Evolutionary conservation across 2,113 vertebrate species (phyloP), one percentile per base, ranked within the genome.

Genomic region (Lophotis ruficrista): DNA sequence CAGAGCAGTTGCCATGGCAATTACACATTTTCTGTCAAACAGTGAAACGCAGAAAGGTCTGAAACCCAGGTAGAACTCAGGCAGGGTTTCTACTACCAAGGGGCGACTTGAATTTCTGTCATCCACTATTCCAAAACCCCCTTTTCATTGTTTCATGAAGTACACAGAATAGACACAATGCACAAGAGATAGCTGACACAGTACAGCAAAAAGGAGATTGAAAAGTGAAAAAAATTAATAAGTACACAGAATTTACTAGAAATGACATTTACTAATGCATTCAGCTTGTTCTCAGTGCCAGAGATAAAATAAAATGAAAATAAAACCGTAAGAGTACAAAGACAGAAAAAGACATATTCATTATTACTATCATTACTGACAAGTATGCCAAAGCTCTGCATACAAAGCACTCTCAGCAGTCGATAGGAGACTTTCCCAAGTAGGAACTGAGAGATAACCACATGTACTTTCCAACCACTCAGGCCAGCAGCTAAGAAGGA

Each of bases 1-100:
- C 69, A 93, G 80, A 84, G 27, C 20, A 25, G 18, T 96, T 97
- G 78, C 90, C 91, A 93, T 92, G 85, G 94, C 89, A 97, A 98
- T 92, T 65, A 38, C 54, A 91, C 60, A 87, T 83, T 92, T 84
- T 89, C 88, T 91, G 85, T 94, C 94, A 91, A 92, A 90, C 17
- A 78, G 75, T 47, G 95, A 96, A 96, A 94, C 70, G 61, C 61
- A 85, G 28, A 57, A 73, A 83, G 31, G 66, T 82, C 17, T 72
- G 86, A 83, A 95, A 87, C 9, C 69, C 87, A 68, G 54, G 65
- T 86, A 79, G 83, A 85, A 90, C 45, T 89, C n/a, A 33, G 37
- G 50, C 31, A 68, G 33, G 41, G 20, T 81, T 92, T 95, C 48
- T 89, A 48, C 41, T 93, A 69, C 61, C 8, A 70, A 20, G 31